Evolutionary conservation across 1,140 invertebrate species (phyloP), one percentile per base, ranked within the genome.

Genomic region (honey bee (Apis mellifera)): DNA sequence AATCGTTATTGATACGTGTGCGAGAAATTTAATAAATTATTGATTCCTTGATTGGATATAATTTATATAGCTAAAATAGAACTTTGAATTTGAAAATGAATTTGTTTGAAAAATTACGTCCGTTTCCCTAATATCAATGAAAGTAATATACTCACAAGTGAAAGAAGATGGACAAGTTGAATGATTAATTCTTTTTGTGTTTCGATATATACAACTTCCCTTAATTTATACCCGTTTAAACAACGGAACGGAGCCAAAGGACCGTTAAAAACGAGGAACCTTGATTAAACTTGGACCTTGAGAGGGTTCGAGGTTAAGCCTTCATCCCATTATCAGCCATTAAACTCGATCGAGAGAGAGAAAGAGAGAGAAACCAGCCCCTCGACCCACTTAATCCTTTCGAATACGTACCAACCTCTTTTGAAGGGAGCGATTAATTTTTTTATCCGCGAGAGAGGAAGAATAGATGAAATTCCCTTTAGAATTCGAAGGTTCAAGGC

Each of bases 401-500:
- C 15, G 12, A 26, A 48, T 7, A 19, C n/a, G 65, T 26, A 17
- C 50, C 50, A 42, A 8, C 23, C 17, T 4, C 17, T 4, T 26
- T 26, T 12, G 17, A 4, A 52, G 17, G 21, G n/a, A 74, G 48
- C 71, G 71, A 74, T 74, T 60, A 17, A 23, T 62, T 62, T 60
- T 59, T 73, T n/a, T 13, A 9, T 64, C 52, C 1, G 32, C 32
- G n/a, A 42, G 32, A 26, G 21, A 7, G 48, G 21, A 1, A 5
- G 13, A 12, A n/a, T 19, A 50, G 17, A 0, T 15, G 12, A 11
- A 15, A 21, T 21, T 15, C 7, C 12, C 50, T 79, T 32, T 54
- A 50, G 5, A 72, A 78, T 13, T n/a, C 26, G 50, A 65, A 78
- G 19, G 68, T 79, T 72, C 68, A 79, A 79, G 77, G 77, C 57